These are phyloP conservation scores for Tetranychus piercei DNA, from an alignment of 2,888 invertebrate genomes.

Conservation along the genomic window DNA sequence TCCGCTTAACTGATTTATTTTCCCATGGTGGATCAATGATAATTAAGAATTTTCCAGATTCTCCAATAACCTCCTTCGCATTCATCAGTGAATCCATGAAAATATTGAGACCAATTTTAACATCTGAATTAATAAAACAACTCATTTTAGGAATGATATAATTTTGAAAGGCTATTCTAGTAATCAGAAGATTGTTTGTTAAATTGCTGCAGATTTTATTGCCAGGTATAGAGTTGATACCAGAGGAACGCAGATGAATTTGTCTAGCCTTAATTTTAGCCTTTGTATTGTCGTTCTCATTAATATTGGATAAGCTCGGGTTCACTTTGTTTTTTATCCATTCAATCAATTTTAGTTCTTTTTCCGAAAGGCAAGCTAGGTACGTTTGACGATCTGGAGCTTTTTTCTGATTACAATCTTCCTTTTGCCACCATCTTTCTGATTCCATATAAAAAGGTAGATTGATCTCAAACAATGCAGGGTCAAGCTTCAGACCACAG, in stretches of 20 bases:
- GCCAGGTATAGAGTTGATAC: neutral
- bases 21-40: conserved; percentile 21
- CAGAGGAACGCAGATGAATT: neutral
- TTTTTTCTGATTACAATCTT: neutral
- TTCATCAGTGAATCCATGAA: neutral
- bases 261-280: neutral
- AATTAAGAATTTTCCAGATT: conserved; percentile 10
- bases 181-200: neutral
- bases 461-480: conserved; percentile 18
- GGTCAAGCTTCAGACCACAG: conserved; percentile 13
- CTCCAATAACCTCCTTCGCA: neutral
- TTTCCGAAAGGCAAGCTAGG: neutral
- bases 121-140: neutral
- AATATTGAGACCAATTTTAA: neutral
- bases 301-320: too few species aligned
- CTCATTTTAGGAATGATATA: neutral
- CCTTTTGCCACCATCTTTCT: conserved; percentile 10
- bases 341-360: neutral
- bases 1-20: conserved; percentile 21
- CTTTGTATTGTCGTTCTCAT: neutral
- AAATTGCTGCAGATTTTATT: neutral
- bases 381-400: neutral
- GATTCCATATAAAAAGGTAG: conserved; percentile 21
- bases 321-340: neutral
- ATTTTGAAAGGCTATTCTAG: neutral